Evolutionary conservation across 2,113 vertebrate species (phyloP).

Genomic region (Muscicapa adusta): DNA sequence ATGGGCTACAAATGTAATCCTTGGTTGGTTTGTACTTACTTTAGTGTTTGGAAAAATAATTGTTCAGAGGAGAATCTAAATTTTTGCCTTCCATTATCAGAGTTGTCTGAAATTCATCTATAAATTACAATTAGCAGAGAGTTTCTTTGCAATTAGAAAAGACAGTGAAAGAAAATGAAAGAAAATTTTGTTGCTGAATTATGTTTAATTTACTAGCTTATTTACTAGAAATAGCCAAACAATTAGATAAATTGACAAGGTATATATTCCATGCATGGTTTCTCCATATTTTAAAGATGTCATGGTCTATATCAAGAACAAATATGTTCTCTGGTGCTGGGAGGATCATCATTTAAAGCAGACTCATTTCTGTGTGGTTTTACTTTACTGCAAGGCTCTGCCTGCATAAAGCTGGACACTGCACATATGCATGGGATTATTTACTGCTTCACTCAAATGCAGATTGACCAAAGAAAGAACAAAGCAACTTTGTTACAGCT

Average conservation of each 20-base stretch:
- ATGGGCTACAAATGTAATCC: not conserved
- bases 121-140: not conserved
- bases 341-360: not conserved
- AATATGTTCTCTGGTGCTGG: not conserved
- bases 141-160: not conserved
- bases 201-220: not conserved
- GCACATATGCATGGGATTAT: not conserved
- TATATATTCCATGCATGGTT: not conserved
- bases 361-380: not conserved
- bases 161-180: not conserved
- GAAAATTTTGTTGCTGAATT: not conserved
- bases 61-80: not conserved
- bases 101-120: not conserved
- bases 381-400: not conserved
- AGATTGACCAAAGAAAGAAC: not conserved
- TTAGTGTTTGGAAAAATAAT: not conserved
- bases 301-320: not conserved
- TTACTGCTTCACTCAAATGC: not conserved
- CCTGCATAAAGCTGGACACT: not conserved
- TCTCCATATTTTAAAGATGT: not conserved
- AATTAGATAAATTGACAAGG: not conserved
- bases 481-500: not conserved
- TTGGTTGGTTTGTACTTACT: fast-evolving
- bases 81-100: not conserved
- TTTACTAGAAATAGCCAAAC: not conserved